phyloP scores from a whole-genome alignment of 2,797 vertebrate species.

The Margarornis squamiger region DNA sequence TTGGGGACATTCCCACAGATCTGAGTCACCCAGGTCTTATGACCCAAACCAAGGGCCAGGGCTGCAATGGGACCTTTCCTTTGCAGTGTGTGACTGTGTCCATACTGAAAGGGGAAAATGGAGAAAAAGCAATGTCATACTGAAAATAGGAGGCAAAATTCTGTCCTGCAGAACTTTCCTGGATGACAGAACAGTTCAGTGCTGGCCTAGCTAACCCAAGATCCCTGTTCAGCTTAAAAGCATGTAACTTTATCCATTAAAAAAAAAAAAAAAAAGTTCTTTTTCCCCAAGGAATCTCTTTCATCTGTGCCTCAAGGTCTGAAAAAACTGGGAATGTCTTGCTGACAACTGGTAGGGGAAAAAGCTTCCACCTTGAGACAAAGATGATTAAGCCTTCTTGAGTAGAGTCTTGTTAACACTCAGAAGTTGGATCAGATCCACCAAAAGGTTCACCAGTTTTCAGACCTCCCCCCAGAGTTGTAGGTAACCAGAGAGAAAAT shows the following conservation, averaged over 20 bases:
- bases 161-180: not conserved
- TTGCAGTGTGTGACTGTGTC: not conserved
- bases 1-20: constrained; percentile 33
- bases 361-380: not conserved
- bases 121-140: not conserved
- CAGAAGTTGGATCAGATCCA: not conserved
- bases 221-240: not conserved
- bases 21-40: constrained; percentile 39
- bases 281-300: not conserved
- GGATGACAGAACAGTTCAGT: not conserved
- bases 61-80: not conserved
- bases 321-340: not conserved
- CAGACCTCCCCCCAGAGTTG: not conserved
- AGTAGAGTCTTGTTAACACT: not conserved
- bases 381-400: not conserved
- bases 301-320: not conserved
- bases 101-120: not conserved
- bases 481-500: not conserved
- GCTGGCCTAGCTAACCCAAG: not conserved
- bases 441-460: not conserved
- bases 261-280: not conserved
- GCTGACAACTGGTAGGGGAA: not conserved
- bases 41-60: not conserved
- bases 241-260: not conserved
- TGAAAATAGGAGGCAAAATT: not conserved